Evolutionary conservation across 2,888 invertebrate genomes (phyloP).

Genomic region (Ypsolopha scabrella): DNA sequence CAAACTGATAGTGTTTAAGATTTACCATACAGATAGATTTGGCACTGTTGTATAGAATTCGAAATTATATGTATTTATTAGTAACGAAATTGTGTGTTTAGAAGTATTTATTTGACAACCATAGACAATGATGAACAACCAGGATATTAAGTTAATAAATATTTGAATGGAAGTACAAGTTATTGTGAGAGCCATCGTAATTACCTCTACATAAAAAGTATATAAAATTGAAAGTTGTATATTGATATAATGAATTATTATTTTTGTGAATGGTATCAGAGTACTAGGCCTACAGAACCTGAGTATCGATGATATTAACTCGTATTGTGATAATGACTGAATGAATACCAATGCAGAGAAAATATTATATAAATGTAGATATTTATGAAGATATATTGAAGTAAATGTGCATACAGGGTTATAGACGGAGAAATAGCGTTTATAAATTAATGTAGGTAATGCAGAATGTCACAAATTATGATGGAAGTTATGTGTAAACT

Average conservation of each 20-base stretch:
- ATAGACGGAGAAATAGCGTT: constrained; percentile 1
- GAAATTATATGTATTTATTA: constrained; percentile 5
- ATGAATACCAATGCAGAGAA: not conserved
- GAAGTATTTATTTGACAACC: not conserved
- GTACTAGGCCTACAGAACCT: too few species aligned
- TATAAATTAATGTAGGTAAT: not conserved
- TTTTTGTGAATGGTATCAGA: constrained; percentile 1
- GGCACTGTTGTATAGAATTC: constrained; percentile 3
- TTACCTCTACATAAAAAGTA: not conserved
- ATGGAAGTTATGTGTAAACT: too few species aligned
- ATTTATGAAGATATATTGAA: not conserved
- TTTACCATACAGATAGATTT: not conserved
- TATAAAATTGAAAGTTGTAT: constrained; percentile 6
- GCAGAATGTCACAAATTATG: not conserved
- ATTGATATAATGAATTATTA: not conserved
- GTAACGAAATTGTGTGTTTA: constrained; percentile 5
- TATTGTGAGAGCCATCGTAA: not conserved
- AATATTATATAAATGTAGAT: not conserved
- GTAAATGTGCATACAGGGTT: not conserved
- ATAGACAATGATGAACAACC: too few species aligned
- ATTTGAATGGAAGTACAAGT: constrained; percentile 1
- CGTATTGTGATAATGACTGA: constrained; percentile 1
- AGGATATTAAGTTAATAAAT: not conserved
- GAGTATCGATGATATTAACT: not conserved
- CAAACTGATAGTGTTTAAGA: constrained; percentile 36